Percentiles rank a stretch among this genome's conserved stretches.
Evolutionary conservation across 2,888 invertebrate genomes (phyloP).

Genomic region (Drosophila anomelani): DNA sequence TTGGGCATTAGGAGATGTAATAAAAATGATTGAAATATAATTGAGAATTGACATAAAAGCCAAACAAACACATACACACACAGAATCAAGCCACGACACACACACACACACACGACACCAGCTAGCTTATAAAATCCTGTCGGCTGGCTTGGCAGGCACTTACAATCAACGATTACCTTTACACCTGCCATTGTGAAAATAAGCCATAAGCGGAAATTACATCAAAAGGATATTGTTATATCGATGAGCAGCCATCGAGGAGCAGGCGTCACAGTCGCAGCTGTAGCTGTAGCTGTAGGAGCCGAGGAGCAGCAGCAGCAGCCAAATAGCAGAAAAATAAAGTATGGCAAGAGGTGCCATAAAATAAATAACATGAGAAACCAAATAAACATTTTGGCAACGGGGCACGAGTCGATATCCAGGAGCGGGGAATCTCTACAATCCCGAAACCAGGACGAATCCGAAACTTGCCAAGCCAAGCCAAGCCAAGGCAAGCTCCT

Average conservation of each 20-base stretch:
- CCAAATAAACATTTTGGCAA: slow-evolving; percentile 77
- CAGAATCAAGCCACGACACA: slow-evolving; percentile 3
- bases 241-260: slow-evolving; percentile 66
- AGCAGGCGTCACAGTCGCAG: slow-evolving; percentile 37
- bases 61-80: slow-evolving; percentile 59
- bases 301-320: slow-evolving; percentile 12
- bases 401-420: slow-evolving; percentile 43
- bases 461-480: slow-evolving; percentile 41
- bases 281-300: slow-evolving; percentile 1
- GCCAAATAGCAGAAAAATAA: slow-evolving; percentile 71
- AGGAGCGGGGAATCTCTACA: slow-evolving; percentile 9
- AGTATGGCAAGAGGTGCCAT: slow-evolving; percentile 78
- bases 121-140: slow-evolving; percentile 64
- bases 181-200: slow-evolving; percentile 80
- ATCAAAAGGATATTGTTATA: slow-evolving; percentile 79
- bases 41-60: slow-evolving; percentile 79
- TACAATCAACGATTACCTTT: slow-evolving; percentile 80
- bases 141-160: slow-evolving; percentile 68
- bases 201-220: slow-evolving; percentile 80
- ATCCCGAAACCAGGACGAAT: slow-evolving; percentile 22
- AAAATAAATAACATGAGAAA: slow-evolving; percentile 78
- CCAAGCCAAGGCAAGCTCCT: slow-evolving; percentile 5
- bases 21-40: slow-evolving; percentile 81
- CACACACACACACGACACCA: slow-evolving; percentile 6
- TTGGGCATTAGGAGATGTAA: slow-evolving; percentile 75